Percentiles rank a stretch among this genome's conserved stretches.
Evolutionary conservation across 2,888 invertebrate species (phyloP).

Genomic region (Drosophila mettleri): DNA sequence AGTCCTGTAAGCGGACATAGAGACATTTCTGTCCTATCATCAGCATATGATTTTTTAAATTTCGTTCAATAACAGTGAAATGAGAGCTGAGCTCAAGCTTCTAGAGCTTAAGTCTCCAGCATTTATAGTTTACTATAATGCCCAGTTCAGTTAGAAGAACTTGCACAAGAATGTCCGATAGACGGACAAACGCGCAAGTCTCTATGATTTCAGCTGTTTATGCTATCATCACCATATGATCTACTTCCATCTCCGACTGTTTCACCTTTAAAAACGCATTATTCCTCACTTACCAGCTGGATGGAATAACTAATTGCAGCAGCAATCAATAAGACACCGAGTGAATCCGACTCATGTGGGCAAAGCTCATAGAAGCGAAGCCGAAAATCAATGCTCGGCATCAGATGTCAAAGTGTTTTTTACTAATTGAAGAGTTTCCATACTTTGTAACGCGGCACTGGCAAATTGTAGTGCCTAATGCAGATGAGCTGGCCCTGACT

Average conservation of each 20-base stretch:
- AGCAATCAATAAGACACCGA: conserved; percentile 46
- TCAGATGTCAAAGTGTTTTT: background rate
- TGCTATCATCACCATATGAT: no score
- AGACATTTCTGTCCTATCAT: no score
- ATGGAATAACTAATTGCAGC: conserved; percentile 36
- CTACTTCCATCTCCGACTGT: background rate
- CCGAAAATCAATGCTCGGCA: background rate
- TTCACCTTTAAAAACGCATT: background rate
- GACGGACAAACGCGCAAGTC: no score
- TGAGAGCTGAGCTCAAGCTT: no score
- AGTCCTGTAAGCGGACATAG: no score
- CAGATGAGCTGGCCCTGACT: background rate
- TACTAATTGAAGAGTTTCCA: background rate
- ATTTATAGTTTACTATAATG: no score
- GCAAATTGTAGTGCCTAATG: background rate
- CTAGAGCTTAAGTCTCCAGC: no score
- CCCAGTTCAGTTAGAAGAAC: no score
- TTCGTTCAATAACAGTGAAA: no score
- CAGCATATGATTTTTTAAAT: no score
- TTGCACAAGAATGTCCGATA: no score
- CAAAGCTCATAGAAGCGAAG: background rate
- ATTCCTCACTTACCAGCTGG: conserved; percentile 27
- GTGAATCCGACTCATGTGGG: background rate
- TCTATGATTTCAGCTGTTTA: no score
- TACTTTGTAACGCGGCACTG: background rate